Evolutionary conservation across 2,888 invertebrate species (phyloP).

Genomic region (Erpobdella octoculata): DNA sequence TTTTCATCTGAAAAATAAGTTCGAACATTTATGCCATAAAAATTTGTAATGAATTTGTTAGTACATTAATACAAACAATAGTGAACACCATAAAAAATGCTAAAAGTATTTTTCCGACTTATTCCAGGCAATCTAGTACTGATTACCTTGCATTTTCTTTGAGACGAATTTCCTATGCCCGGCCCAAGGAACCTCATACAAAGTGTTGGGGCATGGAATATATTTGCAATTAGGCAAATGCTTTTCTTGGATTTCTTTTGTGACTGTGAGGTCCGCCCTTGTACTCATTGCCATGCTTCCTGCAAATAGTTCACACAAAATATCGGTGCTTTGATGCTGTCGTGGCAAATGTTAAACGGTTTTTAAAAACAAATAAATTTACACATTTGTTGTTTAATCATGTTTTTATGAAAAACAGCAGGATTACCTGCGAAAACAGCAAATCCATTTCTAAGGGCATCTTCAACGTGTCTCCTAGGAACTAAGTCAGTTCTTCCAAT

Average conservation of each 20-base stretch:
- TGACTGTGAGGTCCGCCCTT: neutral
- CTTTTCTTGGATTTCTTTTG: slow-evolving; percentile 1
- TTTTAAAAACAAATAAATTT: neutral
- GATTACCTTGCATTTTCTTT: neutral
- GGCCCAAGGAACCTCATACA: slow-evolving; percentile 30
- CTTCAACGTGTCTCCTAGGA: slow-evolving; percentile 22
- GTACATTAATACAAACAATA: no score
- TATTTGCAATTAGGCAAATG: slow-evolving; percentile 6
- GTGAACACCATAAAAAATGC: no score
- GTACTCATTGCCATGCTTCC: neutral
- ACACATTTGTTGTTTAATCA: neutral
- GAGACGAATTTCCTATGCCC: neutral
- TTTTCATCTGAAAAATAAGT: neutral
- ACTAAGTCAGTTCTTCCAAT: slow-evolving; percentile 25
- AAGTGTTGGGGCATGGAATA: slow-evolving; percentile 9
- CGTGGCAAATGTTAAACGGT: neutral
- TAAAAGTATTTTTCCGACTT: no score
- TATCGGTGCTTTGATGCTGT: neutral
- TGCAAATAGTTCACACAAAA: neutral
- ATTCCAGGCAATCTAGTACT: neutral
- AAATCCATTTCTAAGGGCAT: slow-evolving; percentile 24
- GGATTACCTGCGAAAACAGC: slow-evolving; percentile 23
- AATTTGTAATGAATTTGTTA: no score
- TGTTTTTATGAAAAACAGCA: neutral
- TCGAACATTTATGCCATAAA: neutral